A percentile compares a stretch with the other conserved stretches of the same genome.
Evolutionary conservation across 2,113 vertebrate genomes (phyloP).

Genomic region (Neolamprologus devosi): DNA sequence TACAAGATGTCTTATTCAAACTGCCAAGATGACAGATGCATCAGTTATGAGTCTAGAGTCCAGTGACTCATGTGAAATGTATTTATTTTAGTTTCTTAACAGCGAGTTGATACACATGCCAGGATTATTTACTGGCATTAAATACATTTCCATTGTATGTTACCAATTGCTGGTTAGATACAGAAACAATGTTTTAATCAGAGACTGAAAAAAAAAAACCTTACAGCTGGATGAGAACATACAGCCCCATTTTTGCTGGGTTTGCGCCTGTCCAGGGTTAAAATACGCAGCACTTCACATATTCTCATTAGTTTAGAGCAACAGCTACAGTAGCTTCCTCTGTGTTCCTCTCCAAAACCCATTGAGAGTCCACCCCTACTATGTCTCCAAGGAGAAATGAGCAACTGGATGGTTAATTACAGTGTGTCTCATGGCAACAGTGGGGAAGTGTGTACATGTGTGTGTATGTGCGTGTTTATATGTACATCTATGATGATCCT

Average conservation of each 20-base stretch:
- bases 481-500: background rate
- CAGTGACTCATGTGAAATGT: slow-evolving; percentile 23
- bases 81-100: background rate
- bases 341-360: background rate
- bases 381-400: slow-evolving; percentile 43
- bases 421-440: slow-evolving; percentile 57
- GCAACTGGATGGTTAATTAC: slow-evolving; percentile 56
- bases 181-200: background rate
- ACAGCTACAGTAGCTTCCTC: background rate
- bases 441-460: background rate
- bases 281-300: background rate
- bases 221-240: background rate
- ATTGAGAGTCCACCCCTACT: slow-evolving; percentile 21
- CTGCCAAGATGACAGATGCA: background rate
- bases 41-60: slow-evolving; percentile 5
- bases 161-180: background rate
- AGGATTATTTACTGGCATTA: background rate
- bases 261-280: background rate
- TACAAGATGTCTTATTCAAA: background rate
- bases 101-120: background rate
- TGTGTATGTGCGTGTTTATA: background rate
- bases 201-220: background rate
- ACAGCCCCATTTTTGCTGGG: background rate
- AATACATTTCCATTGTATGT: background rate
- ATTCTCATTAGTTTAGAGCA: slow-evolving; percentile 3